These are phyloP conservation scores for Eulemur macaco DNA, from an alignment of 2,113 vertebrate species.

Conservation along the genomic window DNA sequence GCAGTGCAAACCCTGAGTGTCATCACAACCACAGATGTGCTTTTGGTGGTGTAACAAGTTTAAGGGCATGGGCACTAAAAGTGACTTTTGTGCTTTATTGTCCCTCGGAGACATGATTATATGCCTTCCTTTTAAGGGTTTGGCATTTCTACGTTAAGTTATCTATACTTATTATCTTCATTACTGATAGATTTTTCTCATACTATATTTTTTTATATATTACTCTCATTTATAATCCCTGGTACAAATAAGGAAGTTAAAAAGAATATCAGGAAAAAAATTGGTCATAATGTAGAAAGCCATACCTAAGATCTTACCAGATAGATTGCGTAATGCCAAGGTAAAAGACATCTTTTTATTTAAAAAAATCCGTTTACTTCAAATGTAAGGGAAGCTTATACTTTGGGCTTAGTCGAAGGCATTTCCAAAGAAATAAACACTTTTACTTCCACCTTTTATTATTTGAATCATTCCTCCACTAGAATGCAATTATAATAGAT, in stretches of 20 bases:
- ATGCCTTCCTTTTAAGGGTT: not conserved
- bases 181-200: not conserved
- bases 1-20: not conserved
- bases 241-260: not conserved
- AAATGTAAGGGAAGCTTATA: not conserved
- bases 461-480: not conserved
- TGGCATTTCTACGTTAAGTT: not conserved
- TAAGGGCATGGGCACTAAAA: not conserved
- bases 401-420: not conserved
- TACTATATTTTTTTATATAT: not conserved
- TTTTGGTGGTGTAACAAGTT: not conserved
- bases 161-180: not conserved
- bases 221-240: not conserved
- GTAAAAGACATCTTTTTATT: not conserved
- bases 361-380: not conserved
- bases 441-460: not conserved
- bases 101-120: not conserved
- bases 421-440: conserved; percentile 17
- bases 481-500: not conserved
- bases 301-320: not conserved
- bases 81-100: not conserved
- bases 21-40: not conserved
- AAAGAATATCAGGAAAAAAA: not conserved
- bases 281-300: not conserved
- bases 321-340: not conserved